Base-by-base conservation (phyloP, 2,888 invertebrate species). In the Nemapogon koenigi region DNA sequence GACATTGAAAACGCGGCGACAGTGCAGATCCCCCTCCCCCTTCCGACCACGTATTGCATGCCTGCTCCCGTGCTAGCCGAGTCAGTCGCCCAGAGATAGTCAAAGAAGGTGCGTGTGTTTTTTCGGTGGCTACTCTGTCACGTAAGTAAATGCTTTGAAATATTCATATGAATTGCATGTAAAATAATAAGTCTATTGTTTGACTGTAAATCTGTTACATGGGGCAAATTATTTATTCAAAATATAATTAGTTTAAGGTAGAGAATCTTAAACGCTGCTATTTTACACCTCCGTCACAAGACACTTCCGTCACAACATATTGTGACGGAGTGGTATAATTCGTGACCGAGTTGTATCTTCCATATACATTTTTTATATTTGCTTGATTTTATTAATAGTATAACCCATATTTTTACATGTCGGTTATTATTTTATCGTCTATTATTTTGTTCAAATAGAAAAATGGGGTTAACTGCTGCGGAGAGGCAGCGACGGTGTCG, bases 401-500 rank as follows among this genome's bases (percentile, higher is more conserved):
- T n/a, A n/a, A n/a, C n/a, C n/a, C n/a, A n/a, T 32, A 15, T 32
- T 32, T 8, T 13, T 4, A 36, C 13, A 36, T 8, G 6, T n/a
- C 10, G 19, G 29, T 29, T 6, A 11, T 29, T 29, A 13, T 11
- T 6, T 29, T 19, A 19, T 16, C 35, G 11, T 35, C 22, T 22
- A 7, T 22, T 22, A 22, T 22, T 22, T 22, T 22, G 10, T 27
- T 27, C 4, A 6, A 27, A 27, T 18, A 44, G 38, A 43, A 43
- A 41, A 28, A 48, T 40, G 41, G 10, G 45, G 41, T 41, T 47
- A 41, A 38, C 48, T 29, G 13, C 39, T 30, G 43, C 43, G 19
- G 47, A 47, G 36, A 42, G 37, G 37, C 43, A 45, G 42, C 44
- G 43, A 28, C 47, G 47, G 38, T 48, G 35, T 37, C 48, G 47